Conservation (phyloP, 2,797 vertebrate genomes). For the Parambassis ranga region DNA sequence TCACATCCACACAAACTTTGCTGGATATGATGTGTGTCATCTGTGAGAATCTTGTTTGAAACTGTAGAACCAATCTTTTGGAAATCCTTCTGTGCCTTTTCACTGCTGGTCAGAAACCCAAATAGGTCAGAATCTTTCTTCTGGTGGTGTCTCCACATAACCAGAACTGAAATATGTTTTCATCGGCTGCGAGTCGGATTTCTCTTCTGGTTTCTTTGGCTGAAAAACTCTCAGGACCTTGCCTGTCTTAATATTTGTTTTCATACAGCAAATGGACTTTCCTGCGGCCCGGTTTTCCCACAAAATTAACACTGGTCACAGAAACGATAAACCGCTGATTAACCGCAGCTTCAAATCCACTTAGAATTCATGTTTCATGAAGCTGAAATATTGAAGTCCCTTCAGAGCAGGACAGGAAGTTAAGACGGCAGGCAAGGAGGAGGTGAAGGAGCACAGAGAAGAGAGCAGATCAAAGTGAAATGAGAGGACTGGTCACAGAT, state of each 20-base stretch:
- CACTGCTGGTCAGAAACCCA: constrained; percentile 35
- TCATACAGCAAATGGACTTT: constrained; percentile 49
- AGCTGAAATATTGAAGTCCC: constrained; percentile 21
- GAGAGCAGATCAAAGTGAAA: constrained; percentile 45
- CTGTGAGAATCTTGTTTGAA: background rate
- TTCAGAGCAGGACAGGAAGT: constrained; percentile 17
- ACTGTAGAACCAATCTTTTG: background rate
- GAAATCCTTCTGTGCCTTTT: constrained; percentile 1
- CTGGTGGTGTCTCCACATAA: constrained; percentile 46
- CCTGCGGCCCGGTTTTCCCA: constrained; percentile 50
- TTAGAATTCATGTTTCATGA: constrained; percentile 35
- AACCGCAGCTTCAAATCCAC: constrained; percentile 48
- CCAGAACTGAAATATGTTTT: constrained; percentile 35
- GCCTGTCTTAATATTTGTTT: constrained; percentile 52
- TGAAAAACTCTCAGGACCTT: constrained; percentile 20
- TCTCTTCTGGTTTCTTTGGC: constrained; percentile 42
- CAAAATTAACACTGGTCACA: constrained; percentile 62
- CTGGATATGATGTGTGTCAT: too few species aligned
- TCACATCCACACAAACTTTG: too few species aligned
- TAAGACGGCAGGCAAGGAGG: constrained; percentile 2
- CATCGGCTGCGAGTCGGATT: constrained; percentile 19
- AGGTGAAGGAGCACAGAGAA: constrained; percentile 11
- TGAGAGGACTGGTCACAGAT: constrained; percentile 39
- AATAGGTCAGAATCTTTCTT: constrained; percentile 14
- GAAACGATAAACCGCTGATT: constrained; percentile 55